Percentiles rank a stretch among this genome's conserved stretches.
Evolutionary conservation across 2,888 invertebrate genomes (phyloP).

Genomic region (Agrotis ipsilon): DNA sequence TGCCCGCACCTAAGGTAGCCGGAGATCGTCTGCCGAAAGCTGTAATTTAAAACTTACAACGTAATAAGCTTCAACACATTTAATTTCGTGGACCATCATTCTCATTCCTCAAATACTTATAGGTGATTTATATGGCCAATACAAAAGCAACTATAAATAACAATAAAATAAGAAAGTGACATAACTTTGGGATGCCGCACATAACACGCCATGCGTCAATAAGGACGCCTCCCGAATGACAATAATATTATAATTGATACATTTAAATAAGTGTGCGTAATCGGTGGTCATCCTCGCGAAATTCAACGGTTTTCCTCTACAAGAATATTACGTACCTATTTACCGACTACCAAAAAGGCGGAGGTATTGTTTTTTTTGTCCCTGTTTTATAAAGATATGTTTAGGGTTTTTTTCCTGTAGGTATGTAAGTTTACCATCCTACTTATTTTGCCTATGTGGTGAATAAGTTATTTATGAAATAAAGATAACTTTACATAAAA

Average conservation of each 20-base stretch:
- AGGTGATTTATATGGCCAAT: slow-evolving; percentile 12
- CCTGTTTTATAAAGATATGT: too few relatives aligned
- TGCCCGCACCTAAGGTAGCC: too few relatives aligned
- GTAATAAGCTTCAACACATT: too few relatives aligned
- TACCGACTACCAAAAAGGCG: neutral
- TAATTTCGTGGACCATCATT: neutral
- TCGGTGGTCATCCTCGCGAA: slow-evolving; percentile 11
- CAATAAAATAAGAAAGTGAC: slow-evolving; percentile 35
- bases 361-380: too few relatives aligned
- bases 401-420: too few relatives aligned
- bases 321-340: neutral
- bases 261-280: slow-evolving; percentile 36
- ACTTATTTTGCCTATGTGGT: too few relatives aligned
- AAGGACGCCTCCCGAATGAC: slow-evolving; percentile 20
- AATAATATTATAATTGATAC: slow-evolving; percentile 38
- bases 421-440: too few relatives aligned
- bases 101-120: neutral
- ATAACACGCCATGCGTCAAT: slow-evolving; percentile 24
- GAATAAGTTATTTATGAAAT: too few relatives aligned
- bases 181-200: slow-evolving; percentile 5
- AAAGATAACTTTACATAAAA: too few relatives aligned
- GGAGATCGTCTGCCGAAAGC: too few relatives aligned
- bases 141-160: slow-evolving; percentile 14
- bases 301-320: slow-evolving; percentile 29
- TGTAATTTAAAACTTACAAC: too few relatives aligned